Evolutionary conservation across 2,113 vertebrate species (phyloP), one percentile per base, ranked within the genome.

Genomic region (Macroglossus sobrinus): DNA sequence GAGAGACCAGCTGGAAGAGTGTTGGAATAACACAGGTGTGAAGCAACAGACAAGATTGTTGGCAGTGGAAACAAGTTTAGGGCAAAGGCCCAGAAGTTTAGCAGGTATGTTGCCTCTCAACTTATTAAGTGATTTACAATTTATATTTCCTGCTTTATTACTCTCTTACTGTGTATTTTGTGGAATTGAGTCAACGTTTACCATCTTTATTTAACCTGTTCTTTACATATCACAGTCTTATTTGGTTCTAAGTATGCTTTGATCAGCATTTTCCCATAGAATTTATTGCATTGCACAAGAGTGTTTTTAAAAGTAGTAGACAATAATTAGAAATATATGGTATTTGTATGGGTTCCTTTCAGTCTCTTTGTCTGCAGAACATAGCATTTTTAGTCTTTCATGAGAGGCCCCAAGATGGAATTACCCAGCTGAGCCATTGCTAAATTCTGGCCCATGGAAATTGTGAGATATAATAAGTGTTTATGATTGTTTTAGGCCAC

Each of bases 1-100:
- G 57, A 87, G 69, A 68, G 71, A 88, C 89, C 92, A 97, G 86
- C 85, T 96, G 94, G 81, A 91, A 68, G 30, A 30, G 21, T 33
- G 14, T 85, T 80, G 59, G 81, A 89, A 78, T 96, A 82, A 93
- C 61, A 81, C 87, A 88, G 72, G 87, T 94, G 76, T 84, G 76
- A 95, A 88, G 69, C 59, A 92, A 16, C 50, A 93, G 64, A 85
- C 24, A 24, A 13, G 74, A 76, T 28, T 92, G 79, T 59, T 97
- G 82, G 93, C 87, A 86, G 24, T 66, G 16, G 82, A 85, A 81
- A 85, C n/a, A 59, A 88, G 33, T 19, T 6, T 55, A 38, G 72
- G 76, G 45, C 84, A 89, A 53, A 45, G 55, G 30, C 68, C 84
- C 88, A 66, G 74, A 30, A 86, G n/a, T 89, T 92, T 66, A 8